Percentiles rank a stretch among this genome's conserved stretches.
Conservation (phyloP, 2,797 vertebrate species). For the Neosalanx taihuensis region DNA sequence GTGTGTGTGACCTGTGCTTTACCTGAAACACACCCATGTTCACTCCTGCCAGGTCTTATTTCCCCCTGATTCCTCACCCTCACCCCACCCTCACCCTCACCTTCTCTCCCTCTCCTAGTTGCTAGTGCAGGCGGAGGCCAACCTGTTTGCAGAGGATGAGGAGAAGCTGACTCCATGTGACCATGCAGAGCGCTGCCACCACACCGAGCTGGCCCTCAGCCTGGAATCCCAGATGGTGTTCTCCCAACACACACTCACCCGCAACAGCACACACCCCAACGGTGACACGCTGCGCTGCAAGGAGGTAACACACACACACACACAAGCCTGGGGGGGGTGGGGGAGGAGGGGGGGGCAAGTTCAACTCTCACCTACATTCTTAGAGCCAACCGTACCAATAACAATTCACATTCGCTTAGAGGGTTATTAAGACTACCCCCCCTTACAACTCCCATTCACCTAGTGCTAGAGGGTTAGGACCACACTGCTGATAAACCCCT, state of each 20-base stretch:
- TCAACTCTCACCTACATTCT: too few relatives aligned
- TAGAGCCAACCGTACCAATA: too few relatives aligned
- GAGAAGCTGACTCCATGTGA: slow-evolving; percentile 97
- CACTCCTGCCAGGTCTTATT: background rate
- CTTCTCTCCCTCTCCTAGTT: slow-evolving; percentile 69
- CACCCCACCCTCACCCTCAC: too few relatives aligned
- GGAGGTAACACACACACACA: slow-evolving; percentile 75
- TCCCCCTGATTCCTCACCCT: background rate
- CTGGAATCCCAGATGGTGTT: slow-evolving; percentile 99
- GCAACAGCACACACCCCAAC: slow-evolving; percentile 86
- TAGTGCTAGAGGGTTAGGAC: too few relatives aligned
- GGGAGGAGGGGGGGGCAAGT: too few relatives aligned
- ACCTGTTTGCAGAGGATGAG: slow-evolving; percentile 96
- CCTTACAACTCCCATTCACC: too few relatives aligned
- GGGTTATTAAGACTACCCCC: too few relatives aligned
- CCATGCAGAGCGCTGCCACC: slow-evolving; percentile 94
- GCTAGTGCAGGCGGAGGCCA: slow-evolving; percentile 91
- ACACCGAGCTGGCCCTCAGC: slow-evolving; percentile 96
- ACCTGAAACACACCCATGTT: too few relatives aligned
- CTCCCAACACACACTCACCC: slow-evolving; percentile 83
- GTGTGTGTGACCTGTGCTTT: background rate
- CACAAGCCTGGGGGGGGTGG: too few relatives aligned
- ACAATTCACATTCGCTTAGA: too few relatives aligned
- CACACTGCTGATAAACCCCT: background rate
- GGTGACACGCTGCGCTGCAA: slow-evolving; percentile 90